These are phyloP conservation scores for Acanthurus leucopareius DNA, from an alignment of 2,797 vertebrate species.

Conservation along the genomic window DNA sequence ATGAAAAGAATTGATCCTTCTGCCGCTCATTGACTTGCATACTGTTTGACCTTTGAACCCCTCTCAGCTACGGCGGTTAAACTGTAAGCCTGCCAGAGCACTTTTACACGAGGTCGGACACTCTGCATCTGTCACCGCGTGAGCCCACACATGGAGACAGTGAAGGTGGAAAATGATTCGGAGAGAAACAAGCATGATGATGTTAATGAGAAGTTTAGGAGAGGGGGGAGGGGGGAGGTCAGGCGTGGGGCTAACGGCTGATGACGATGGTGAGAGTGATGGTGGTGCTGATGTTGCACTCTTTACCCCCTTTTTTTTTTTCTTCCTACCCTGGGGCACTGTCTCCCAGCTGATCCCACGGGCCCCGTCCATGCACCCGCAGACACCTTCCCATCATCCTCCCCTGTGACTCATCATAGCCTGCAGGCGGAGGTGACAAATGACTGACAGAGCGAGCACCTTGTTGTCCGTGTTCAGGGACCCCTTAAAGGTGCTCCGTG, in stretches of 20 bases:
- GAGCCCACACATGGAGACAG: constrained; percentile 47
- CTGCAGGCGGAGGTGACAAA: constrained; percentile 73
- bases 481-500: constrained; percentile 48
- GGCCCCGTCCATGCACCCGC: constrained; percentile 11
- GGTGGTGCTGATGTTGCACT: constrained; percentile 51
- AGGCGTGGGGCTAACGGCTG: constrained; percentile 3
- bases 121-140: constrained; percentile 55
- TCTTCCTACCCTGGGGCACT: constrained; percentile 39
- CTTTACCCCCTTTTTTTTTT: constrained; percentile 4
- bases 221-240: background rate
- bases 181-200: constrained; percentile 1
- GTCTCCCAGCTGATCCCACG: constrained; percentile 70
- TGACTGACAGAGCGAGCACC: constrained; percentile 68
- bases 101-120: constrained; percentile 12
- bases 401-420: constrained; percentile 59
- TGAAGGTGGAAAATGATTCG: constrained; percentile 5
- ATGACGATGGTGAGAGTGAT: constrained; percentile 44
- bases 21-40: constrained; percentile 49
- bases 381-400: constrained; percentile 4
- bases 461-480: constrained; percentile 65
- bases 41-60: constrained; percentile 71
- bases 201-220: constrained; percentile 22
- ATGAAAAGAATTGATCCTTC: constrained; percentile 76
- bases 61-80: constrained; percentile 59
- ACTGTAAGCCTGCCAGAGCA: constrained; percentile 55